These are phyloP conservation scores for Lordiphosa mommai DNA, from an alignment of 1,140 invertebrate genomes.

Conservation along the genomic window DNA sequence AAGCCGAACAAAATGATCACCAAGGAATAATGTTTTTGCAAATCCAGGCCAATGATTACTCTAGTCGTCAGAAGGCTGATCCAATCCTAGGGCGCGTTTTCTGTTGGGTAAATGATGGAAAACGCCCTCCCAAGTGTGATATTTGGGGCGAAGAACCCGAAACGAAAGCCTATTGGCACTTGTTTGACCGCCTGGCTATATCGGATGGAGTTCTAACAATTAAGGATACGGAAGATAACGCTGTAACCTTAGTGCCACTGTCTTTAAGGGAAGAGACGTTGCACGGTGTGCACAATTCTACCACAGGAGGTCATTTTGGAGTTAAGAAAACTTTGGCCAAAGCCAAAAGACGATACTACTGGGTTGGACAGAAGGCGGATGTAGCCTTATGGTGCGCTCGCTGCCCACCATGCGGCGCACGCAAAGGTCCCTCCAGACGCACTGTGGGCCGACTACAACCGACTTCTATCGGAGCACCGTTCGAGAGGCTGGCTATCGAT, in stretches of 20 bases:
- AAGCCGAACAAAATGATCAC: not conserved
- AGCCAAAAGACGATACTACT: constrained; percentile 27
- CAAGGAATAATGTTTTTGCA: not conserved
- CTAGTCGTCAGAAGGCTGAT: not conserved
- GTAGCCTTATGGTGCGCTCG: constrained; percentile 42
- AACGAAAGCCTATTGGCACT: not conserved
- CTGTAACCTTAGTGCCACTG: not conserved
- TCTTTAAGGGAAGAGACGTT: not conserved
- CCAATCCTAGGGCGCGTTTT: not conserved
- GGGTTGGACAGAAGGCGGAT: constrained; percentile 36
- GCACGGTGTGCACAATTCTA: constrained; percentile 14
- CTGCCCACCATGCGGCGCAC: constrained; percentile 35
- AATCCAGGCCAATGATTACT: not conserved
- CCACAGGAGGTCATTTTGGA: constrained; percentile 31
- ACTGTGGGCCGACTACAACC: constrained; percentile 26
- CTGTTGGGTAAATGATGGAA: not conserved
- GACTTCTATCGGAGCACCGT: constrained; percentile 19
- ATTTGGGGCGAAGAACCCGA: not conserved
- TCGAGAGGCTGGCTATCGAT: constrained; percentile 58
- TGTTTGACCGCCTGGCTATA: not conserved
- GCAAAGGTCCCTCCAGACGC: constrained; percentile 31
- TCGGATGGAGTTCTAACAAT: not conserved
- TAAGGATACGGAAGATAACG: not conserved
- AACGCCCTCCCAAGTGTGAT: not conserved
- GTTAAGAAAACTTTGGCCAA: constrained; percentile 27